Conservation (phyloP, 2,888 invertebrate species). For the Neoaliturus tenellus region DNA sequence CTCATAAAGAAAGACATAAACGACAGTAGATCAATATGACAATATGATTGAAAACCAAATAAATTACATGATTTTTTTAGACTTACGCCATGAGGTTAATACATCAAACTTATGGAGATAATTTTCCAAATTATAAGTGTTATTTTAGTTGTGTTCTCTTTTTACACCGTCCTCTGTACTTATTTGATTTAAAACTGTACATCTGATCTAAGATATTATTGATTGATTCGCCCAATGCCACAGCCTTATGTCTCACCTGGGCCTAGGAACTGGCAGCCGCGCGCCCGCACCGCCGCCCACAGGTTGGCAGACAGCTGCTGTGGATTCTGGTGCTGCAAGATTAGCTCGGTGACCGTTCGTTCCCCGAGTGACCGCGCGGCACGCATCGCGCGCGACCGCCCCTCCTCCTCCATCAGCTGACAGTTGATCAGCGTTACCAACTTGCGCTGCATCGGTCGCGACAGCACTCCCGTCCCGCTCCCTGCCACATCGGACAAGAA, state of each 20-base stretch:
- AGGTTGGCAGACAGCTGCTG: slow-evolving; percentile 95
- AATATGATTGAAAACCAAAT: no score
- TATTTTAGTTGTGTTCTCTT: no score
- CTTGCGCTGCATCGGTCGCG: slow-evolving; percentile 97
- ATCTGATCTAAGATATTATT: no score
- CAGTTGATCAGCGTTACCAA: slow-evolving; percentile 95
- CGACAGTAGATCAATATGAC: no score
- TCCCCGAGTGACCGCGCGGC: slow-evolving; percentile 96
- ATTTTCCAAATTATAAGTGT: no score
- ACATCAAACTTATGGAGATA: no score
- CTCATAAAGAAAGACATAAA: no score
- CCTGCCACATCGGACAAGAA: slow-evolving; percentile 60
- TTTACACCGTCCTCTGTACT: no score
- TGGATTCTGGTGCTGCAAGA: slow-evolving; percentile 96
- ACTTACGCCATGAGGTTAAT: no score
- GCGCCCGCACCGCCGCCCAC: slow-evolving; percentile 97
- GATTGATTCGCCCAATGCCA: no score
- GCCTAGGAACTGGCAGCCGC: slow-evolving; percentile 98
- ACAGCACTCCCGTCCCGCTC: slow-evolving; percentile 75
- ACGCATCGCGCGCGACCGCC: slow-evolving; percentile 84
- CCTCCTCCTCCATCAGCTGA: slow-evolving; percentile 93
- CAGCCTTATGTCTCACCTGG: slow-evolving; percentile 76
- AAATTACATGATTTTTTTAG: no score
- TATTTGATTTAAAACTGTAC: no score
- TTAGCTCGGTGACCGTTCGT: slow-evolving; percentile 94